Base-by-base conservation (phyloP, 2,888 invertebrate species). In the Bellardia pandia region DNA sequence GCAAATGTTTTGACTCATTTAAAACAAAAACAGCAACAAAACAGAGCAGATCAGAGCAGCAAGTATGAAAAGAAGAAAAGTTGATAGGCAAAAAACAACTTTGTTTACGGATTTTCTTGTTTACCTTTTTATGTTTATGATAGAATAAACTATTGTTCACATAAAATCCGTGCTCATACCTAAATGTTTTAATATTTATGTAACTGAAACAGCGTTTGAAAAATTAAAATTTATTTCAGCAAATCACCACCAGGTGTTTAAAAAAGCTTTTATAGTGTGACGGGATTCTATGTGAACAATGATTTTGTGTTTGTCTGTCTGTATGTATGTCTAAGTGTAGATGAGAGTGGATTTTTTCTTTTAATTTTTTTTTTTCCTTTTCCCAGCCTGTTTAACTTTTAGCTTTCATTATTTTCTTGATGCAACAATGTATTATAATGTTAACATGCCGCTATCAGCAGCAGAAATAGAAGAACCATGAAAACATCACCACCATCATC, bases 391-490 rank as follows among this genome's bases (percentile, higher is more conserved):
- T 51, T 69, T 42, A 81, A 82, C 78, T 85, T 81, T 82, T 87
- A 82, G 82, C 85, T 69, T 82, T 78, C 74, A 85, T 78, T 81
- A 81, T 87, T 81, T 85, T 80, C 86, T 85, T 87, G 78, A 78
- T 78, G 85, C 85, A 87, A 87, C 87, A 85, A 87, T 87, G 78
- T 85, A 87, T 87, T 81, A 87, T 85, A 87, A 87, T 85, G 87
- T 87, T 87, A 87, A 87, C 87, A 87, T 87, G 85, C 82, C 75
- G 78, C 87, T 82, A 85, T 87, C 87, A 85, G 45, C 85, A 85
- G 71, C 85, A 87, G 80, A 48, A 69, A 64, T 64, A 58, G 7
- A 62, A 56, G 53, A 69, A 75, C 75, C 84, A 81, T 74, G 74
- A 81, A 74, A 76, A 77, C 86, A 77, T 74, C 78, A 79, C 71